phyloP scores from a whole-genome alignment of 2,797 vertebrate genomes.

The Oreortyx pictus region DNA sequence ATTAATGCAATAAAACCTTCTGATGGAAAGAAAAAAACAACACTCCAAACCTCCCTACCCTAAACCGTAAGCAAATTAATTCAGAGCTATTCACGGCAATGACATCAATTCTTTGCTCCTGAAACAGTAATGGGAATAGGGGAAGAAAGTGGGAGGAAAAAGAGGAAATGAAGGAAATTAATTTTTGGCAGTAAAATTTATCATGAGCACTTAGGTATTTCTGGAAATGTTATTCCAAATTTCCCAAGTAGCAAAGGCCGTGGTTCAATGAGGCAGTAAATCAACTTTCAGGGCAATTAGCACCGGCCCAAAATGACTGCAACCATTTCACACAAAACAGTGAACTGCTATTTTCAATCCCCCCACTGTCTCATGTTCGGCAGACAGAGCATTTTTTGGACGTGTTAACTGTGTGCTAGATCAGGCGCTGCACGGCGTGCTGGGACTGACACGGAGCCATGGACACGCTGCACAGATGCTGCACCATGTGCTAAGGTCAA shows the following conservation, averaged over 20 bases:
- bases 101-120: conserved; percentile 25
- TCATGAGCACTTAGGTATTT: conserved; percentile 36
- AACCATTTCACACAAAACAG: background rate
- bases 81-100: background rate
- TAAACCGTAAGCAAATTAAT: background rate
- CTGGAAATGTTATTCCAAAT: conserved; percentile 2
- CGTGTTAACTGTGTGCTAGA: background rate
- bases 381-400: background rate
- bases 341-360: background rate
- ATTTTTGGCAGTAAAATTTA: conserved; percentile 35
- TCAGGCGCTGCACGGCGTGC: background rate
- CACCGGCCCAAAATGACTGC: background rate
- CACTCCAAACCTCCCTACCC: background rate
- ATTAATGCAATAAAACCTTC: background rate
- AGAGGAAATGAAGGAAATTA: conserved; percentile 42
- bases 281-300: conserved; percentile 24
- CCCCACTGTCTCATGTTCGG: background rate
- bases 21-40: background rate
- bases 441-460: background rate
- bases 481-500: background rate
- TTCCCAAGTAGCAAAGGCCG: background rate
- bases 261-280: conserved; percentile 30
- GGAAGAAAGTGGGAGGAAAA: conserved; percentile 25
- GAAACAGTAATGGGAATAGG: conserved; percentile 21
- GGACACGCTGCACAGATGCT: background rate